Percentiles rank a stretch among this genome's conserved stretches.
phyloP scores from a whole-genome alignment of 2,888 invertebrate genomes.

The Heteropelma amictum region DNA sequence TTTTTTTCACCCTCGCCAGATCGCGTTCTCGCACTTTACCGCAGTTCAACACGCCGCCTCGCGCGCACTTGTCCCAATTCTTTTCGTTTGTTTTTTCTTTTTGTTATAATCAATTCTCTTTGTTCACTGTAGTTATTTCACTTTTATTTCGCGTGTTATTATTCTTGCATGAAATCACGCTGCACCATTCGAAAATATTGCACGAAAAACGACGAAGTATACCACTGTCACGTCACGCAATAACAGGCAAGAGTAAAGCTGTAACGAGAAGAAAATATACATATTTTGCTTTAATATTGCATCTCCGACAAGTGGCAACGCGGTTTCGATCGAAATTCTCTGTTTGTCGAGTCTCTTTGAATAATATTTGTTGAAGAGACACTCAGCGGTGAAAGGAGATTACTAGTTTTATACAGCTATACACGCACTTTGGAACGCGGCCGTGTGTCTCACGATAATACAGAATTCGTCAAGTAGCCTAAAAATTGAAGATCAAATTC shows the following conservation, averaged over 20 bases:
- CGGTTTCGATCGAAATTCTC: not conserved
- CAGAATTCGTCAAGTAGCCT: too few relatives aligned
- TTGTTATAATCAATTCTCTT: not conserved
- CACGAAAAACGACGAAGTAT: not conserved
- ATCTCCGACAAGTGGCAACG: not conserved
- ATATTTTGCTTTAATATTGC: not conserved
- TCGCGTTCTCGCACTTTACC: slow-evolving; percentile 48
- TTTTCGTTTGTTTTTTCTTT: not conserved
- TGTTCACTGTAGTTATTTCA: not conserved
- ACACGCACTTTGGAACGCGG: too few relatives aligned
- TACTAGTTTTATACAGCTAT: too few relatives aligned
- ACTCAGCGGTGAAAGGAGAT: too few relatives aligned
- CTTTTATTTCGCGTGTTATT: not conserved
- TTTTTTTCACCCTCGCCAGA: slow-evolving; percentile 29
- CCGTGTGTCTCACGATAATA: too few relatives aligned
- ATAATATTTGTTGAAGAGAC: too few relatives aligned
- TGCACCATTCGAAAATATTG: slow-evolving; percentile 13
- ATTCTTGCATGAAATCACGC: not conserved
- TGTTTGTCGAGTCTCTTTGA: not conserved
- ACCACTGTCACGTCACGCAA: not conserved
- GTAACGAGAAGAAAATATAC: slow-evolving; percentile 5
- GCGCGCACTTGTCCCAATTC: slow-evolving; percentile 11
- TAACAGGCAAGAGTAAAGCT: not conserved
- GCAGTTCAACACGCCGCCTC: slow-evolving; percentile 37
- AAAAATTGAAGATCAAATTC: too few relatives aligned